Base-by-base conservation (phyloP, 2,113 vertebrate genomes). In the Gambusia affinis region DNA sequence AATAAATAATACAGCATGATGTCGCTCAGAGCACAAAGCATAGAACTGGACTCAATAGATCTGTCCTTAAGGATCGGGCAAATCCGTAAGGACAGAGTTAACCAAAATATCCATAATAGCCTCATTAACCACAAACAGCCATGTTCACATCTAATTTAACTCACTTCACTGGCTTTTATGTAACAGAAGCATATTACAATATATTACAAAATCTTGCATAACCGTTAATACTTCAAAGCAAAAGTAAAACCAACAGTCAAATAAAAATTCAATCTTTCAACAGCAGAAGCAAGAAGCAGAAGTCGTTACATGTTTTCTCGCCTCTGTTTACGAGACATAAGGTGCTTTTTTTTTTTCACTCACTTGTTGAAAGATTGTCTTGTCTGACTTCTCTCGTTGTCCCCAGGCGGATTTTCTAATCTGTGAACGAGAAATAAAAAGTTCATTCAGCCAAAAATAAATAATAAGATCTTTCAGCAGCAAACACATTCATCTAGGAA, bases 351-450 rank as follows among this genome's bases (percentile, higher is more conserved):
- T 47, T 22, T 31, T 5, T 42, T 80, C 67, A 51, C 93, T 91
- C 78, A 95, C 94, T 80, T 94, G 89, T 95, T 92, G 85, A 95
- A 95, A 63, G 88, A 81, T 62, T 92, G 92, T 64, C 93, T 91
- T 0, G 28, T 92, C 31, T 82, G 87, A 76, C 93, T 92, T 67
- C n/a, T 69, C 64, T 78, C 87, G 12, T 42, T 81, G 10, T 89
- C 89, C n/a, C 94, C 93, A 0, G 94, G 94, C 30, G 92, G 94
- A 39, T 91, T 69, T 74, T 91, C 92, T 83, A 95, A 75, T 80
- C 94, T 95, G 84, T 8, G 60, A 47, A 51, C 30, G 67, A 4
- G 30, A 80, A 31, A 71, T 0, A 64, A 37, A 62, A 37, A 60
- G 37, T 57, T 31, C 27, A 67, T 42, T 3, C 64, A 42, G 11